Evolutionary conservation across 2,113 vertebrate species (phyloP).

Genomic region (Ivindomyrus marchei): DNA sequence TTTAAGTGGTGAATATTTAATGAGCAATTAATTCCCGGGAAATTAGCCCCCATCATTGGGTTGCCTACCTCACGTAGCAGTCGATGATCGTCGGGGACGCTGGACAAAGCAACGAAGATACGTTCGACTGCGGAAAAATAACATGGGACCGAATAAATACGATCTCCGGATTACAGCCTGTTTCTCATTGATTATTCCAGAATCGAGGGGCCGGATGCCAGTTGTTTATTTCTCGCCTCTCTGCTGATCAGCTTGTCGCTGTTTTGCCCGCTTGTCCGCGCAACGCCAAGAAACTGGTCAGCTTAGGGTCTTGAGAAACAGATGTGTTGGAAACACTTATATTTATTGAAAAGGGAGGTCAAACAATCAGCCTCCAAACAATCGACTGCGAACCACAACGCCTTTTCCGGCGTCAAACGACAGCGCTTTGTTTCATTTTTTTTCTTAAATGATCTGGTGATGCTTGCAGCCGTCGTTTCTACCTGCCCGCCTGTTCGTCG

Average conservation of each 20-base stretch:
- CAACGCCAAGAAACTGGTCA: conserved; percentile 52
- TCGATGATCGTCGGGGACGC: background rate
- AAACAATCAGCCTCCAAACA: conserved; percentile 16
- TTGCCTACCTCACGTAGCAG: conserved; percentile 28
- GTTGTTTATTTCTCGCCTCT: conserved; percentile 41
- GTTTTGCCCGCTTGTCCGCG: conserved; percentile 29
- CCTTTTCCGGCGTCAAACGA: conserved; percentile 15
- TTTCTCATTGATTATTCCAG: conserved; percentile 37
- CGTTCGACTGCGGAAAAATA: conserved; percentile 24
- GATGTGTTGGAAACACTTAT: conserved; percentile 44
- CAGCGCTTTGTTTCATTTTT: conserved; percentile 43
- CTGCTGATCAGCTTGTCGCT: conserved; percentile 43
- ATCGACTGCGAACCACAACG: conserved; percentile 29
- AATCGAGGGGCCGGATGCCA: conserved; percentile 44
- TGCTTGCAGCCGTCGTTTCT: conserved; percentile 58
- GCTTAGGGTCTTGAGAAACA: conserved; percentile 4
- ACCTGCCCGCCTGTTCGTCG: conserved; percentile 67
- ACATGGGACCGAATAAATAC: background rate
- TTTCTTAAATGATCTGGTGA: conserved; percentile 68
- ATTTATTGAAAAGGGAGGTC: conserved; percentile 28
- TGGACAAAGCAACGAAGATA: background rate
- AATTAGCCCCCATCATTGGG: conserved; percentile 19
- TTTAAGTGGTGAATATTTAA: conserved; percentile 35
- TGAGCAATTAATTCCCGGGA: conserved; percentile 11
- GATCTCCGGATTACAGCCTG: background rate